Base-by-base conservation (phyloP, 1,140 invertebrate species). In the Ips nitidus region DNA sequence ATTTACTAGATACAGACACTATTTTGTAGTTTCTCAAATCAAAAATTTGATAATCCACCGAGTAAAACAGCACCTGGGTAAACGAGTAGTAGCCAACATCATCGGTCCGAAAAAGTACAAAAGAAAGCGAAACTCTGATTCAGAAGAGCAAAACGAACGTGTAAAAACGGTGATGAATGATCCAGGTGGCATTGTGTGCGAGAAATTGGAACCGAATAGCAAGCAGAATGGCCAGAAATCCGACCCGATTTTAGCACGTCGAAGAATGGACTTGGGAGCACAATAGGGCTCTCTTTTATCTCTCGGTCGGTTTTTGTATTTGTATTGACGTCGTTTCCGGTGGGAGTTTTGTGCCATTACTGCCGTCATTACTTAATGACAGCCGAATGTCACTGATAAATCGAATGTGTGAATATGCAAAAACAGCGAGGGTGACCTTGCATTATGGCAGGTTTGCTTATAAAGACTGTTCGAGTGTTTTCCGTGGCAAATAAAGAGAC, bases 81-180 rank as follows among this genome's bases (percentile, higher is more conserved):
- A 5, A 47, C 45, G n/a, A n/a, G 45, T 47, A 47, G 45, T 47
- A 47, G 4, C 45, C 45, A n/a, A 47, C 45, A 47, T 47, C 1
- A 63, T 41, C 22, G 40, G 57, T 6, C 45, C 37, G 37, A 57
- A 68, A 68, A 68, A 52, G 52, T 39, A 69, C 67, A 69, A 69
- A 62, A 63, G 67, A 63, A 68, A 68, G 66, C 57, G 66, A 68
- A 60, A 60, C 66, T 50, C 40, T n/a, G 38, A 55, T 66, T 50
- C 36, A 66, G 47, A 40, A 66, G 41, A 68, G 66, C 66, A 68
- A 68, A 68, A 68, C 66, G 67, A 70, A 64, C 68, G 68, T 70
- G 68, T 70, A 70, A 70, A 70, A 70, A 64, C 61, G 47, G 68
- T 62, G 68, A 64, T 70, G 68, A 70, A 70, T 70, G 68, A 70